Base-by-base conservation (phyloP, 2,797 vertebrate species). In the Dicrostonyx torquatus region DNA sequence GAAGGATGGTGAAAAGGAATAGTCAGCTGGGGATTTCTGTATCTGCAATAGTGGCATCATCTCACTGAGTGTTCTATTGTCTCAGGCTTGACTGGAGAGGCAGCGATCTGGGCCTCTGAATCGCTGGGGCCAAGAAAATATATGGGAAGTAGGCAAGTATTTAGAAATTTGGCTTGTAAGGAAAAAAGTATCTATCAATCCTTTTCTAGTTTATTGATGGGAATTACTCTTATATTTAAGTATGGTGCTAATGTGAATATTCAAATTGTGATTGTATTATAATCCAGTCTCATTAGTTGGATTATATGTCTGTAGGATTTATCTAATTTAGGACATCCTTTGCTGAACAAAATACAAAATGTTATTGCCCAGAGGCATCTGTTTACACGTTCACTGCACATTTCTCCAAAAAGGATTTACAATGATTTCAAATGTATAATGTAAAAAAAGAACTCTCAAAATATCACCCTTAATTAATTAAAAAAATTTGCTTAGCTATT, bases 321-420 rank as follows among this genome's bases (percentile, higher is more conserved):
- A 31, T 90, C 29, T 87, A 82, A 91, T 83, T 92, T 82, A 83
- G 24, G 29, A 3, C 2, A 55, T 50, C 68, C n/a, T 87, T 92
- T 84, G 10, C 62, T 89, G 80, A 90, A 66, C 50, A 43, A 66
- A 93, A 40, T 82, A 92, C 79, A 86, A 83, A 40, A 94, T 82
- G 80, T 88, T 95, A 89, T 70, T 40, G 55, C 79, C 50, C 83
- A 95, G n/a, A 90, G 40, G 66, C 29, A 72, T 91, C 95, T 91
- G 43, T 53, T 89, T 91, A 68, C 20, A n/a, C 12, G 24, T 11
- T 24, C 6, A 5, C 45, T 66, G 34, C 43, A 73, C 15, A 55
- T 6, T 82, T 66, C 26, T 45, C 40, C 24, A 78, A 77, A 80
- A 26, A 48, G 6, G 2, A 87, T 85, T 90, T 94, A n/a, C 60